These are phyloP conservation scores for Anableps anableps DNA, from an alignment of 2,797 vertebrate species.

Conservation along the genomic window DNA sequence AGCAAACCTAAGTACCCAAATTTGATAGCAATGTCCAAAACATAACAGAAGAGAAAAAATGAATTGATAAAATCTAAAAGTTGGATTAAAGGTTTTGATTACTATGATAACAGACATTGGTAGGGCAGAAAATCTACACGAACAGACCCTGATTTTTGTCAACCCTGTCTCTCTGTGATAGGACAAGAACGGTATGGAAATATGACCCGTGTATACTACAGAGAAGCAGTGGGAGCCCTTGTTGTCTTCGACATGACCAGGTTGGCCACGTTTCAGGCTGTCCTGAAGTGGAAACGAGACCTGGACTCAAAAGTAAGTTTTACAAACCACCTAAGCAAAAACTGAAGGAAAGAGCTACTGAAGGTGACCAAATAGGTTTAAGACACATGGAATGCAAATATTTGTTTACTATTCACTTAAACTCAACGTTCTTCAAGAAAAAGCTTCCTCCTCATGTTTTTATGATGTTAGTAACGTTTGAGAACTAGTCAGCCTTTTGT, in stretches of 20 bases:
- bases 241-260: conserved; percentile 86
- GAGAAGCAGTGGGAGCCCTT: conserved; percentile 84
- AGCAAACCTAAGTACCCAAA: background rate
- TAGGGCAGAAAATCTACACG: background rate
- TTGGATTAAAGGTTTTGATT: background rate
- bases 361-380: background rate
- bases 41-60: background rate
- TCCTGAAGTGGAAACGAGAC: conserved; percentile 86
- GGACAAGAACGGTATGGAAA: conserved; percentile 87
- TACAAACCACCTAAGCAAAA: background rate
- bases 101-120: background rate
- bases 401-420: background rate
- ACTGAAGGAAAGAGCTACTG: background rate
- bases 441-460: background rate
- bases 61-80: background rate
- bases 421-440: background rate
- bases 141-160: background rate
- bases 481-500: background rate
- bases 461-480: background rate
- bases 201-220: conserved; percentile 88
- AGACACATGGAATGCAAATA: no score
- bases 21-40: background rate
- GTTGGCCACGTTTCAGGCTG: conserved; percentile 83
- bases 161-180: conserved; percentile 29
- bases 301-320: conserved; percentile 80